Percentiles rank a stretch among this genome's conserved stretches.
Evolutionary conservation across 1,140 invertebrate species (phyloP).

Genomic region (Melipona quadrifasciata): DNA sequence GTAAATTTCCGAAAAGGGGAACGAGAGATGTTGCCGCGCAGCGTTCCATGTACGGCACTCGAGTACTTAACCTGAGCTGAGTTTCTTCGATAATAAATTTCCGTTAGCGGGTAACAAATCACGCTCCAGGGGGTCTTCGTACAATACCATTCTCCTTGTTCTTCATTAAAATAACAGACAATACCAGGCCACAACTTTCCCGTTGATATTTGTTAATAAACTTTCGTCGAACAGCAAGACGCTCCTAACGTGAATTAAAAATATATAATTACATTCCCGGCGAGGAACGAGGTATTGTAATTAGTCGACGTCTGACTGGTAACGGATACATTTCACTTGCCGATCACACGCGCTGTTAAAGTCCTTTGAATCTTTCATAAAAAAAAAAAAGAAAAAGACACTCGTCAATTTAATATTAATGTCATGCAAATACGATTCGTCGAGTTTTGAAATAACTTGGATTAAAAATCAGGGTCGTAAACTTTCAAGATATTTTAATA

Average conservation of each 20-base stretch:
- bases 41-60: neutral
- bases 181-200: conserved; percentile 26
- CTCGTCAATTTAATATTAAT: neutral
- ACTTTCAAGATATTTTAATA: neutral
- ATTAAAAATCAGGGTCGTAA: neutral
- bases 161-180: conserved; percentile 35
- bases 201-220: conserved; percentile 23
- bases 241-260: neutral
- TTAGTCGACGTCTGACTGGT: neutral
- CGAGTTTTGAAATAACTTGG: neutral
- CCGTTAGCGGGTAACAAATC: conserved; percentile 31
- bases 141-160: conserved; percentile 6
- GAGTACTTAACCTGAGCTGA: conserved; percentile 26
- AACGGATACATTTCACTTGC: neutral
- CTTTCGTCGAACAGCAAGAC: neutral
- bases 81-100: conserved; percentile 31
- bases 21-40: neutral
- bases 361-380: neutral
- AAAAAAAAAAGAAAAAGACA: neutral
- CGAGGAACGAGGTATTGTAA: neutral
- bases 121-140: conserved; percentile 23
- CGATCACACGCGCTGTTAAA: neutral
- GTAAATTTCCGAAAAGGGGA: neutral
- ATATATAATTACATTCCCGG: neutral
- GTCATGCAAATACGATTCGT: neutral